These are phyloP conservation scores for Spilosoma lubricipeda DNA, from an alignment of 2,888 invertebrate genomes.

Conservation along the genomic window DNA sequence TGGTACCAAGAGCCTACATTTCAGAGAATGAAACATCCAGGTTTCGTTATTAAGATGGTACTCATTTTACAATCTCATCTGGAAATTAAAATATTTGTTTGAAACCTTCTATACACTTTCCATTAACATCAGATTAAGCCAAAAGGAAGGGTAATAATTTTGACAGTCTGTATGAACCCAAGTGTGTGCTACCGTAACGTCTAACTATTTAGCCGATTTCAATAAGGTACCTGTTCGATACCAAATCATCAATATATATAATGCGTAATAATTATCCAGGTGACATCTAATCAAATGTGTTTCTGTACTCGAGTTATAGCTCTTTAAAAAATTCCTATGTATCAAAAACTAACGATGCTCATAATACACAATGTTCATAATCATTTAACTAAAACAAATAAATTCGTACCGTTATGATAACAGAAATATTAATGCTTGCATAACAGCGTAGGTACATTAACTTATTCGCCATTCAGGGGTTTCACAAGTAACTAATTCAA, in stretches of 20 bases:
- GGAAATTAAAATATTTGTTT: not conserved
- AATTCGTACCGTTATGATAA: not conserved
- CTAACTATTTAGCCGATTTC: too few species aligned
- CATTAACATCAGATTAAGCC: not conserved
- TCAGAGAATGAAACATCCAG: not conserved
- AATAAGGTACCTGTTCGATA: too few species aligned
- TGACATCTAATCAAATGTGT: too few species aligned
- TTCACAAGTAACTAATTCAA: slow-evolving; percentile 32
- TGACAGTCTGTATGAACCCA: too few species aligned
- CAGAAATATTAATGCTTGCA: slow-evolving; percentile 7
- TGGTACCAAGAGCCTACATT: not conserved
- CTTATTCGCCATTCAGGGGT: slow-evolving; percentile 19
- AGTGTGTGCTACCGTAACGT: too few species aligned
- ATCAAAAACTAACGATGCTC: not conserved
- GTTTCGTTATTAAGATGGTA: not conserved
- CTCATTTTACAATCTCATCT: not conserved
- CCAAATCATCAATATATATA: too few species aligned
- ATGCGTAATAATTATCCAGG: too few species aligned
- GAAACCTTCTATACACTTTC: not conserved
- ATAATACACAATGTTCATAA: slow-evolving; percentile 19
- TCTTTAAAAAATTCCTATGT: not conserved
- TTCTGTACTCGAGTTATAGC: too few species aligned
- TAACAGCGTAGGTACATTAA: slow-evolving; percentile 26
- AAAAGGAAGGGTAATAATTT: too few species aligned
- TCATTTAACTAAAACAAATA: slow-evolving; percentile 23